These are phyloP conservation scores for Toxostoma redivivum DNA, from an alignment of 2,113 vertebrate genomes.

Conservation along the genomic window DNA sequence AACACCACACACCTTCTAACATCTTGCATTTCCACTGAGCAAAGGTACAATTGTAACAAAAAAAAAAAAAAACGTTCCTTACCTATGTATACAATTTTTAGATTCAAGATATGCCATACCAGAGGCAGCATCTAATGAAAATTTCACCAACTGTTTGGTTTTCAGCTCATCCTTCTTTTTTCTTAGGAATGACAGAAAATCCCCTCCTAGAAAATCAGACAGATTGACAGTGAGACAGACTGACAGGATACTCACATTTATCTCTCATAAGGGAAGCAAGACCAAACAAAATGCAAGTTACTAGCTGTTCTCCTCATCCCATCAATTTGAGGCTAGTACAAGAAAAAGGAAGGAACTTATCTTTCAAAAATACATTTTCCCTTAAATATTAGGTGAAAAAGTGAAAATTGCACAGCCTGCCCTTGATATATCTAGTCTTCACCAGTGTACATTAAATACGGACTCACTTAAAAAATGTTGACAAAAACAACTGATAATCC, in stretches of 20 bases:
- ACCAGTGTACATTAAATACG: not conserved
- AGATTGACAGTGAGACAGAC: slow-evolving; percentile 34
- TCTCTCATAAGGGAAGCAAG: not conserved
- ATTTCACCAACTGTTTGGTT: slow-evolving; percentile 90
- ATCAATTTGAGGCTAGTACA: not conserved
- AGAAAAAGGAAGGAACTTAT: not conserved
- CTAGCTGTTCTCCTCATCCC: not conserved
- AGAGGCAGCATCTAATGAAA: slow-evolving; percentile 88
- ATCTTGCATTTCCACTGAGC: not conserved
- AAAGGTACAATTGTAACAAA: not conserved
- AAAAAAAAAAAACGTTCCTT: slow-evolving; percentile 41
- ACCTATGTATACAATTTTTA: slow-evolving; percentile 99
- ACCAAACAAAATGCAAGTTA: not conserved
- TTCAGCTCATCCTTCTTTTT: slow-evolving; percentile 97
- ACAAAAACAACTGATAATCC: not conserved
- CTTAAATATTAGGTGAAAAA: not conserved
- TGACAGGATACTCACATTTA: not conserved
- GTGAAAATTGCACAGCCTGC: not conserved
- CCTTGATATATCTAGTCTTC: not conserved
- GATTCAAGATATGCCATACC: slow-evolving; percentile 95
- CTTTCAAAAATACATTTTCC: not conserved
- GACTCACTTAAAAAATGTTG: not conserved
- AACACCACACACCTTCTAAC: not conserved
- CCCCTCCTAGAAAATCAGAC: slow-evolving; percentile 82
- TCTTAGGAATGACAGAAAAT: slow-evolving; percentile 94